A percentile compares a stretch with the other conserved stretches of the same genome.
phyloP scores from a whole-genome alignment of 2,113 vertebrate species.

The Plotosus lineatus region DNA sequence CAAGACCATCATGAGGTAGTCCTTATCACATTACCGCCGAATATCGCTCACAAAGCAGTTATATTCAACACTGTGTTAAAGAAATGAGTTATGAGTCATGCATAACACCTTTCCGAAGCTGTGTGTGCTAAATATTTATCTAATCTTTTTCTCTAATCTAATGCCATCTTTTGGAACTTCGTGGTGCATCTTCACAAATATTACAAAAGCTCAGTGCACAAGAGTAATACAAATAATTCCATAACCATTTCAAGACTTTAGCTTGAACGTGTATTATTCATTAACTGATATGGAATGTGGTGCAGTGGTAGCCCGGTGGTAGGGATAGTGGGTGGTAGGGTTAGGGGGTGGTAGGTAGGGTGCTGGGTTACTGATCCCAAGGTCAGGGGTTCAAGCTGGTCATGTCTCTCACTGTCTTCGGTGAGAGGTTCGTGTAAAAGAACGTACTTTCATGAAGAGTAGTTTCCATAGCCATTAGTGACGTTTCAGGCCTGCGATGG shows the following conservation, averaged over 20 bases:
- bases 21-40: background rate
- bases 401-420: no score
- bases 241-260: background rate
- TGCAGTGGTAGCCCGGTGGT: no score
- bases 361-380: no score
- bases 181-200: background rate
- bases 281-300: background rate
- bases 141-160: background rate
- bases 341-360: no score
- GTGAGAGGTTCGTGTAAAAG: no score
- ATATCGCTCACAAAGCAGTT: background rate
- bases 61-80: background rate
- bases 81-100: background rate
- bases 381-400: no score
- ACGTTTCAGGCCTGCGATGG: no score
- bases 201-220: background rate
- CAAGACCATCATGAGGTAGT: background rate
- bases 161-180: background rate
- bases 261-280: background rate
- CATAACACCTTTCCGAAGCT: background rate
- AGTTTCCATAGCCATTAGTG: no score
- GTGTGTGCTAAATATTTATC: background rate
- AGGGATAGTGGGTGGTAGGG: no score
- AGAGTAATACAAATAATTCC: background rate
- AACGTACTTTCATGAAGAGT: no score